These are phyloP conservation scores for Setophaga petechia DNA, from an alignment of 2,113 vertebrate species.

Conservation along the genomic window DNA sequence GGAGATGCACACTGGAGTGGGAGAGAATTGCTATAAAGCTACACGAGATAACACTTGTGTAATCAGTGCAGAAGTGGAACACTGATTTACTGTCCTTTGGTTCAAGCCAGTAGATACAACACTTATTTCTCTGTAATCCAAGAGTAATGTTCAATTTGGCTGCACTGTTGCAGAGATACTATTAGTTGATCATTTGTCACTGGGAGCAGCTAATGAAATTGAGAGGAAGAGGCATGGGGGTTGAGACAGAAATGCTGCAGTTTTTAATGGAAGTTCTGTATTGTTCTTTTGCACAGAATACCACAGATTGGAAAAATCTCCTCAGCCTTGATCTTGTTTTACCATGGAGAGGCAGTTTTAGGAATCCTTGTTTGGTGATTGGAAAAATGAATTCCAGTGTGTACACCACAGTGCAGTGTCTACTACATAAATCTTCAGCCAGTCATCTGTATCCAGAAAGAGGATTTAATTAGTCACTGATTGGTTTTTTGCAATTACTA, in stretches of 20 bases:
- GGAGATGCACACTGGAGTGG: background rate
- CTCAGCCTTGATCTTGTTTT: background rate
- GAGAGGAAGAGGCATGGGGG: background rate
- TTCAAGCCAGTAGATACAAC: background rate
- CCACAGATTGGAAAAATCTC: background rate
- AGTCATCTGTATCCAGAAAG: conserved; percentile 25
- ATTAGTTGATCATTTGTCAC: background rate
- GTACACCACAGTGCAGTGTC: background rate
- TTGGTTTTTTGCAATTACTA: conserved; percentile 21
- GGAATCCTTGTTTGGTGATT: background rate
- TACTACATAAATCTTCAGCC: conserved; percentile 6
- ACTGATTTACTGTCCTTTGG: conserved; percentile 6
- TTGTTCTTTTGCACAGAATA: background rate
- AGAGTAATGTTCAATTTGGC: conserved; percentile 4
- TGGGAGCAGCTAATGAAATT: background rate
- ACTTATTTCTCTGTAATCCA: background rate
- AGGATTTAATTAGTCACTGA: conserved; percentile 34
- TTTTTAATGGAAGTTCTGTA: background rate
- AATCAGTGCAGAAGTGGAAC: background rate
- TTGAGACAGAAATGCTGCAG: background rate
- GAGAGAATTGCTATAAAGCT: background rate
- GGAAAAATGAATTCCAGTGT: background rate
- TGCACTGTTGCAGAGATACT: background rate
- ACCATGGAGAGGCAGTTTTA: background rate
- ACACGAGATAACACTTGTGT: background rate